Evolutionary conservation across 2,888 invertebrate genomes (phyloP), one percentile per base, ranked within the genome.

Genomic region (Cheiracanthium punctorium): DNA sequence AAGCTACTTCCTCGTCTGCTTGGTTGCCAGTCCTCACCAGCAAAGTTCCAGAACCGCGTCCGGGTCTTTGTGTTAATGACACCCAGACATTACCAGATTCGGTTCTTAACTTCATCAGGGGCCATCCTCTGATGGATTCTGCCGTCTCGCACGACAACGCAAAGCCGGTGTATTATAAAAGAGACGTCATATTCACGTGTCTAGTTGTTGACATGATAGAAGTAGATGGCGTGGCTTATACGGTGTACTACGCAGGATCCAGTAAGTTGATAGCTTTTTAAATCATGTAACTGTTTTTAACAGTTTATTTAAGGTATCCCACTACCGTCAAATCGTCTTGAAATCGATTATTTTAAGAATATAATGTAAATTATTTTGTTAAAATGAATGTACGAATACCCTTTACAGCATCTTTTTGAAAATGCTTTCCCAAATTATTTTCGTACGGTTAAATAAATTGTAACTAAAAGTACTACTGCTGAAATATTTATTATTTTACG

Each of bases 101-200:
- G 17, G 98, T 98, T 12, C 94, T 98, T 89, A 98, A 98, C 93
- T 99, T 99, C 92, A 98, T 99, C 91, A 95, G 97, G 90, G 96
- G 97, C 7, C 99, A 99, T 93, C 98, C 99, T 0, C 93, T 99
- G 85, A 98, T 99, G 98, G 98, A 99, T 92, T 96, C 96, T 70
- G 97, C 98, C 1, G 97, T 99, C 72, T 95, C 96, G 89, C 97
- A 97, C 92, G 96, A 97, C 91, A 95, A 96, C 91, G 96, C 96
- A 91, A 96, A 96, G 91, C 98, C 98, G 0, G 96, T 97, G 80
- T 97, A 96, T 93, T 97, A 96, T 93, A 97, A 97, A 92, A 93
- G 97, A 82, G 97, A 98, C 92, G 93, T 97, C 89, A 95, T 97
- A 92, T 97, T 98, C 93, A 97, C 97, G 76, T 94, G 96, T 90